Percentiles rank a stretch among this genome's conserved stretches.
Conservation (phyloP, 2,113 vertebrate genomes). For the Fulmarus glacialis region DNA sequence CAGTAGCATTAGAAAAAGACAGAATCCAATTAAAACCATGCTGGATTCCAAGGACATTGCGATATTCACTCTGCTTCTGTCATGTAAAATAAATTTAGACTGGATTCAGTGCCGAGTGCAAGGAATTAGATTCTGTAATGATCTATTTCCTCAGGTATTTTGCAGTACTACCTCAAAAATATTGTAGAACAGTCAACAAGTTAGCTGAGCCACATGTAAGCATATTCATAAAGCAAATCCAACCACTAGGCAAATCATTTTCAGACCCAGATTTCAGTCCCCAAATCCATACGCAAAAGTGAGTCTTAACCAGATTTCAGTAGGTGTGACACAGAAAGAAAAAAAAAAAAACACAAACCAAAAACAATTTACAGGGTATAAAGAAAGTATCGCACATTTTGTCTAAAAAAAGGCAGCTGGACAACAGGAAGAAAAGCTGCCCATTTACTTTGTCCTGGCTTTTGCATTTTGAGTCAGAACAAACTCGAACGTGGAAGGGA, state of each 20-base stretch:
- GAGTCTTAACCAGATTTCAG: background rate
- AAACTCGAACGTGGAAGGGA: rapidly evolving
- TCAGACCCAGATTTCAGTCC: background rate
- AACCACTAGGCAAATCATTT: background rate
- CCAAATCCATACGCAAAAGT: background rate
- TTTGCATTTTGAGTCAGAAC: rapidly evolving
- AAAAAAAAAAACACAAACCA: background rate
- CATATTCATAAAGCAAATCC: background rate
- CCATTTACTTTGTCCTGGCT: background rate
- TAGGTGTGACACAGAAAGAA: background rate
- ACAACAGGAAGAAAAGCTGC: background rate
- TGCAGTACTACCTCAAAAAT: background rate
- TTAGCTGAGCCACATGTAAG: background rate
- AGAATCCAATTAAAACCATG: slow-evolving; percentile 60
- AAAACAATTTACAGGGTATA: background rate
- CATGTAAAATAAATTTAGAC: slow-evolving; percentile 43
- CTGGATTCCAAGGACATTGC: slow-evolving; percentile 39
- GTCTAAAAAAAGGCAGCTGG: background rate
- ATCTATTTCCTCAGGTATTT: slow-evolving; percentile 39
- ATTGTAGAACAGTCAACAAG: background rate
- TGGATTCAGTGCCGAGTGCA: background rate
- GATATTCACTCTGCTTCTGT: slow-evolving; percentile 42
- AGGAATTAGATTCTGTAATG: slow-evolving; percentile 37
- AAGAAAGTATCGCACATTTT: background rate
- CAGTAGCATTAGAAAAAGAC: slow-evolving; percentile 41